Evolutionary conservation across 2,797 vertebrate species (phyloP).

Genomic region (Anguilla megastoma): DNA sequence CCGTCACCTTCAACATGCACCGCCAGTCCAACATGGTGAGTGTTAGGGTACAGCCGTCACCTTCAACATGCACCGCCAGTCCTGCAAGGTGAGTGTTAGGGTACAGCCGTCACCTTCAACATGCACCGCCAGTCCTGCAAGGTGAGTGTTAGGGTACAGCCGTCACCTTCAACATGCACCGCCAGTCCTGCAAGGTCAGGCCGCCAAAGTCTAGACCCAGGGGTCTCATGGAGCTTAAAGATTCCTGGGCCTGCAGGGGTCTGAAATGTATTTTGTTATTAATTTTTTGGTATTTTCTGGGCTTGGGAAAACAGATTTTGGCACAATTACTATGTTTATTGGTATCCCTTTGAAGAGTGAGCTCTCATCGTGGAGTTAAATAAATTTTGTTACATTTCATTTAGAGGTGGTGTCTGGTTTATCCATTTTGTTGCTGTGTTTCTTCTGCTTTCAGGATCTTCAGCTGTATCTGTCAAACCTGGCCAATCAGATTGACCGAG

Average conservation of each 20-base stretch:
- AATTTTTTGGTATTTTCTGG: background rate
- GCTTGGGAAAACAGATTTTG: background rate
- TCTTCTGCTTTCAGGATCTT: conserved; percentile 77
- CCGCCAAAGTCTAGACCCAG: background rate
- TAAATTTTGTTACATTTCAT: background rate
- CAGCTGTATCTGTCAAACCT: conserved; percentile 95
- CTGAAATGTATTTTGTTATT: background rate
- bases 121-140: conserved; percentile 99
- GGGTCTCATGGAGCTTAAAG: no score
- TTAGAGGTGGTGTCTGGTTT: background rate
- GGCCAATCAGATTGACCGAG: conserved; percentile 95
- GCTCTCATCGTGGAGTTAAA: background rate
- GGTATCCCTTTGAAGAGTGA: background rate
- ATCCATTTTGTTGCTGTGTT: background rate
- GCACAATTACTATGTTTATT: background rate
- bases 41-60: background rate
- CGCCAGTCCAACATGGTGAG: conserved; percentile 96
- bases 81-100: no score
- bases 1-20: no score
- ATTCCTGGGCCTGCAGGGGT: background rate
- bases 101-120: conserved; percentile 85
- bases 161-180: no score
- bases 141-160: conserved; percentile 62
- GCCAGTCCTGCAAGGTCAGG: no score
- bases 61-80: no score